Evolutionary conservation across 2,113 vertebrate genomes (phyloP), one percentile per base, ranked within the genome.

Genomic region (Zosterops pallidus): DNA sequence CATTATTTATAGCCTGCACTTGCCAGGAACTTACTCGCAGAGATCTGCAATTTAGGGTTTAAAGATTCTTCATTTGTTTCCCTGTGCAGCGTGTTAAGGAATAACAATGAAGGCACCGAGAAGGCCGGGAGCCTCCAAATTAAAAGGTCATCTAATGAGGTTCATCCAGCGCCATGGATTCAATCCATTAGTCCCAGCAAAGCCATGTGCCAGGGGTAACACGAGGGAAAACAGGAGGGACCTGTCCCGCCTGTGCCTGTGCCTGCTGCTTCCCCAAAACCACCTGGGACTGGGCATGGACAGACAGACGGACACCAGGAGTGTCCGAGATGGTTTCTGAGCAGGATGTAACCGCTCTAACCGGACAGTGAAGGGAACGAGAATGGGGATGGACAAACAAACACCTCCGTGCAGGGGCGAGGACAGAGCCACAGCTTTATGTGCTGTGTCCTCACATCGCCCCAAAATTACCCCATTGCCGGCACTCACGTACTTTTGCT

Each of bases 401-500:
- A 79, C 25, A 20, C 1, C 9, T 9, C 23, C 0, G 0, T 4
- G 28, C 29, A 24, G 42, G 46, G 77, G 41, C 0, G 0, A 8
- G 37, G 53, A 69, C 23, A 39, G 65, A 71, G 24, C 20, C 14
- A 1, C 0, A 39, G 37, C 37, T 39, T 39, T 39, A 9, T 39
- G 37, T 9, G 9, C 37, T 39, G 4, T 0, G 11, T 33, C 2
- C 14, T 26, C 33, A 1, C 7, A 11, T 50, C 16, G 4, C 28
- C 75, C 79, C 41, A 1, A 1, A 22, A 6, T 1, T 6, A 6
- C n/a, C 60, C 78, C 16, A 0, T 5, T 2, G 1, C 35, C 3
- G 2, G 9, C 49, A 84, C 92, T 92, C 97, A 98, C 98, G 97
- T 97, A 99, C 99, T 98, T 98, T 59, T 98, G 98, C 77, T 98